These are phyloP conservation scores for Mactra quadrangularis DNA, from an alignment of 1,140 invertebrate genomes.

Conservation along the genomic window DNA sequence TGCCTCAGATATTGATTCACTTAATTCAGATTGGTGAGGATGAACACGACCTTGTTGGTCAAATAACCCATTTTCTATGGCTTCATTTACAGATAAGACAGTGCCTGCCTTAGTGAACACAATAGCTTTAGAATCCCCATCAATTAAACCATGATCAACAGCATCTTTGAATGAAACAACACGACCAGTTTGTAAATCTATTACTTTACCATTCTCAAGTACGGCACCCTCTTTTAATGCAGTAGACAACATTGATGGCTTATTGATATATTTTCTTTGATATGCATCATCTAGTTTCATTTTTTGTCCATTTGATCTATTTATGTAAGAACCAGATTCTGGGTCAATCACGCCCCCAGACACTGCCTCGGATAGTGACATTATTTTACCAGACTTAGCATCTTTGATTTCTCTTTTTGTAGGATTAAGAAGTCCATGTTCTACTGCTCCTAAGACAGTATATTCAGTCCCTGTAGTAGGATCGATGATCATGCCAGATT, in stretches of 20 bases:
- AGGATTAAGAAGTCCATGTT: slow-evolving; percentile 89
- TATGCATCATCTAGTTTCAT: slow-evolving; percentile 91
- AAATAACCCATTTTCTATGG: slow-evolving; percentile 91
- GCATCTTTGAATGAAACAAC: slow-evolving; percentile 93
- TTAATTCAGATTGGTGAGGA: slow-evolving; percentile 82
- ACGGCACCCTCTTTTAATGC: slow-evolving; percentile 84
- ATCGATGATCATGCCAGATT: slow-evolving; percentile 87
- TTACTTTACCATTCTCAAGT: slow-evolving; percentile 89
- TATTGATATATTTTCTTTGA: slow-evolving; percentile 90
- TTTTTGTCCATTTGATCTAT: slow-evolving; percentile 89
- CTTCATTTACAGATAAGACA: slow-evolving; percentile 92
- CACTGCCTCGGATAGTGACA: slow-evolving; percentile 80
- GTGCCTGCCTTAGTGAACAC: slow-evolving; percentile 90
- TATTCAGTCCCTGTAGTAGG: slow-evolving; percentile 89
- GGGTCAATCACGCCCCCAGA: slow-evolving; percentile 77
- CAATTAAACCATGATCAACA: slow-evolving; percentile 92
- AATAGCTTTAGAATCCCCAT: slow-evolving; percentile 93
- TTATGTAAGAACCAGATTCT: slow-evolving; percentile 87
- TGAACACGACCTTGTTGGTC: slow-evolving; percentile 90
- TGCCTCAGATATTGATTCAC: slow-evolving; percentile 90
- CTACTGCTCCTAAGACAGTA: slow-evolving; percentile 89
- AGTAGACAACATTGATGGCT: slow-evolving; percentile 95
- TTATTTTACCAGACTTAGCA: slow-evolving; percentile 67
- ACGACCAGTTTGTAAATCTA: slow-evolving; percentile 90
- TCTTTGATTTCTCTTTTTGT: slow-evolving; percentile 81